Evolutionary conservation across 2,797 vertebrate species (phyloP).

Genomic region (Melanotaenia nigrans): DNA sequence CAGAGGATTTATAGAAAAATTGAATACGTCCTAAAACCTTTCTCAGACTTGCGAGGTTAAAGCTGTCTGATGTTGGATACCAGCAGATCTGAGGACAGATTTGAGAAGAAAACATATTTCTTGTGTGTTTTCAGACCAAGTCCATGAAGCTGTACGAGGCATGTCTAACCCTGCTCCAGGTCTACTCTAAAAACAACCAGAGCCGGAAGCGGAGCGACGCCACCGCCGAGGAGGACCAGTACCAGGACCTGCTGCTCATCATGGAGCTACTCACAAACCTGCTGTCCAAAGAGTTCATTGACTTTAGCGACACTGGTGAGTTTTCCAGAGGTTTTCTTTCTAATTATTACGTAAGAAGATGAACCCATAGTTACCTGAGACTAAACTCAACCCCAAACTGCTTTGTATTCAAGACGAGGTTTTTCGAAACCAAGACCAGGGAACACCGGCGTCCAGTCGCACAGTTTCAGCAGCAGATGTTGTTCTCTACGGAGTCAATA

Average conservation of each 20-base stretch:
- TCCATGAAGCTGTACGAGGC: constrained; percentile 99
- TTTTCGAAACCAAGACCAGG: constrained; percentile 94
- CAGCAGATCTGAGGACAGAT: not conserved
- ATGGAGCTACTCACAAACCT: constrained; percentile 99
- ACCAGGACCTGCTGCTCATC: constrained; percentile 98
- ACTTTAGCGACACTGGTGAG: constrained; percentile 97
- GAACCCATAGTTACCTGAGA: not conserved
- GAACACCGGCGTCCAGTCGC: constrained; percentile 86
- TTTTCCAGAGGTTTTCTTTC: not conserved
- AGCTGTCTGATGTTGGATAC: too few relatives aligned
- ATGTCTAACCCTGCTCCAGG: constrained; percentile 96
- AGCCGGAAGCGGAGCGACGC: constrained; percentile 92
- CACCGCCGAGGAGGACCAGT: constrained; percentile 96
- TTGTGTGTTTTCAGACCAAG: constrained; percentile 85
- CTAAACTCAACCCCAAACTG: not conserved
- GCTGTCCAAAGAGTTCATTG: constrained; percentile 98
- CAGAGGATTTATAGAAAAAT: too few relatives aligned
- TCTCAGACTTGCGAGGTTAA: too few relatives aligned
- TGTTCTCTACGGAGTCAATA: constrained; percentile 96
- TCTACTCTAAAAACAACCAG: constrained; percentile 98
- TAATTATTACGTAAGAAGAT: not conserved
- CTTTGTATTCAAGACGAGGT: constrained; percentile 88
- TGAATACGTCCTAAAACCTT: too few relatives aligned
- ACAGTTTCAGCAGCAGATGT: constrained; percentile 96
- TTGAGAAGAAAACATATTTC: not conserved